Evolutionary conservation across 2,888 invertebrate species (phyloP).

Genomic region (Drosophila leonis): DNA sequence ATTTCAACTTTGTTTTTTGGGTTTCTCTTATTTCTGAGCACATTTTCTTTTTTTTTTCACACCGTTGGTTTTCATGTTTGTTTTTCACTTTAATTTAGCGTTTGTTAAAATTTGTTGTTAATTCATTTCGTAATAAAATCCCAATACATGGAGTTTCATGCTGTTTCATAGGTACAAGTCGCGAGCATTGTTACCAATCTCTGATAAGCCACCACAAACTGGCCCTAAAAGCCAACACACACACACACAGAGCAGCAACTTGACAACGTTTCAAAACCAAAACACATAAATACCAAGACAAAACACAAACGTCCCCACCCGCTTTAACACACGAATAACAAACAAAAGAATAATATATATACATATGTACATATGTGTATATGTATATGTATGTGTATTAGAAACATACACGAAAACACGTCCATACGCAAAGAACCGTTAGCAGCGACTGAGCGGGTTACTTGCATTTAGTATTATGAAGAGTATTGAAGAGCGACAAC

Average conservation of each 20-base stretch:
- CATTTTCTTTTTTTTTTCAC: constrained; percentile 13
- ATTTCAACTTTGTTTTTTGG: background rate
- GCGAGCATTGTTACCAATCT: constrained; percentile 66
- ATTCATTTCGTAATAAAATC: constrained; percentile 27
- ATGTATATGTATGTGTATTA: background rate
- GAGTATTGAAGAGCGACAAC: constrained; percentile 37
- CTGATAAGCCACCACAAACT: constrained; percentile 69
- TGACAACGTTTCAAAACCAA: constrained; percentile 66
- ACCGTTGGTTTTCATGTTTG: background rate
- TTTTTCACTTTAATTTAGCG: constrained; percentile 22
- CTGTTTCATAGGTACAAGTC: constrained; percentile 43
- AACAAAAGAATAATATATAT: constrained; percentile 16
- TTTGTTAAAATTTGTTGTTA: constrained; percentile 25
- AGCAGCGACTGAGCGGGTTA: constrained; percentile 80
- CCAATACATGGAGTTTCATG: constrained; percentile 17
- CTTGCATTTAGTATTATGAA: constrained; percentile 57
- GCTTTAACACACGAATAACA: constrained; percentile 11
- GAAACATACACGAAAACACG: constrained; percentile 66
- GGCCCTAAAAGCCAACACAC: constrained; percentile 59
- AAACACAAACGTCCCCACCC: constrained; percentile 22
- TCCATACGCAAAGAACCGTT: constrained; percentile 86
- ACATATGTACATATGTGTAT: background rate
- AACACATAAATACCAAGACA: constrained; percentile 65
- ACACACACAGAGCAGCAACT: constrained; percentile 29
- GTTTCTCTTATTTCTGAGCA: background rate